Evolutionary conservation across 2,888 invertebrate species (phyloP), one percentile per base, ranked within the genome.

Genomic region (Hypomecis atomaria): DNA sequence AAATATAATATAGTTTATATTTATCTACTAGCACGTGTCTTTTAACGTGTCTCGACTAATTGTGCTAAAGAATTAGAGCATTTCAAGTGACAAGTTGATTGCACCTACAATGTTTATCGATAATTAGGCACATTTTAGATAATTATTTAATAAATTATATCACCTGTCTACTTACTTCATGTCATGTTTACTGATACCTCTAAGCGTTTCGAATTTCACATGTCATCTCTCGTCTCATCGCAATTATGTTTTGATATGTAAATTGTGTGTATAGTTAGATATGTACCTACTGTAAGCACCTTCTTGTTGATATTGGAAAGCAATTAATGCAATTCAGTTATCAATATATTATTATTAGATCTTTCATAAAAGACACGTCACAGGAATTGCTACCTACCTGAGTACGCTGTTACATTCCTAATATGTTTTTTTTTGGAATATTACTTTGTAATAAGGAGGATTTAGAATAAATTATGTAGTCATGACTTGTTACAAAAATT

Each of bases 291-390:
- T 9, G 52, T 44, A 42, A 43, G 43, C 23, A 23, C 23, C 23
- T 23, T 54, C 54, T 43, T 9, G 36, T 40, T 34, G 37, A 54
- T 33, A 52, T 34, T 50, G 50, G 56, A 56, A 57, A 57, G 34
- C 57, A 57, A 57, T 57, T 57, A 57, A 57, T 57, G 23, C 33
- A 48, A 62, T 45, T 56, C 62, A 44, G 44, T 56, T 34, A 44
- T 45, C 45, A 62, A 34, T 52, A 50, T 56, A 50, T 45, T 49
- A 43, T 34, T 53, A 54, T 34, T 34, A 34, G 42, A 43, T 54
- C 6, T 49, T 11, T 38, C 37, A 13, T 37, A 48, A 34, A 38
- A 13, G 36, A n/a, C 49, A 37, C 37, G 36, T 11, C 49, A 8
- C 8, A 7, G 33, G 34, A 47, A 34, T 47, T 34, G 34, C 34